Evolutionary conservation across 2,888 invertebrate genomes (phyloP), one percentile per base, ranked within the genome.

Genomic region (Troilus luridus): DNA sequence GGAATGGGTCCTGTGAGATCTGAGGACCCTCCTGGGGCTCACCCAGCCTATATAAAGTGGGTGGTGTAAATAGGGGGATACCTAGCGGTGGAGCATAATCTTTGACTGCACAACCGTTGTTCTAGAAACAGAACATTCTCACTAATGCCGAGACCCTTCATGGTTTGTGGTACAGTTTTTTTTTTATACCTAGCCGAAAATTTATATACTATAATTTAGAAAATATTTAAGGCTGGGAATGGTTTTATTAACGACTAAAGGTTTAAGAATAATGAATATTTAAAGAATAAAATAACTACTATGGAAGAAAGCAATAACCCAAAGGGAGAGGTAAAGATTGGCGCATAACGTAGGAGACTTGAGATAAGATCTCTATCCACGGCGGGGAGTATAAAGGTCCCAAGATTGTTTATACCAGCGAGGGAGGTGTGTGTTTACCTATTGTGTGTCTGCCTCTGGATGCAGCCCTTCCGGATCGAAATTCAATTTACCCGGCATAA

Each of bases 401-500:
- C 62, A 64, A 89, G 64, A 89, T 89, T 64, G 89, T 89, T 89
- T 89, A 89, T 89, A 64, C 89, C 62, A 11, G 24, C 8, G n/a
- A 19, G 27, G 56, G 89, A 81, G 19, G 58, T 90, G 58, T 54
- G 64, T 90, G 90, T 27, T 56, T 90, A 24, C 21, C 64, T 54
- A 56, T 89, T 59, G 59, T 81, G 59, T 81, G 58, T 59, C 54
- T 10, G 41, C 11, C n/a, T 54, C 41, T 56, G 12, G 11, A 1
- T 14, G 54, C 14, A n/a, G 54, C 19, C 89, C 67, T n/a, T 41
- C 8, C 59, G 90, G 90, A 81, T 90, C 90, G 90, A 90, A 90
- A 90, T 90, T 90, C 90, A 90, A 90, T 90, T 90, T 90, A 90
- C 90, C 81, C 58, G 90, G 90, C 64, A 90, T 90, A 90, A 90